Evolutionary conservation across 1,140 invertebrate species (phyloP), one percentile per base, ranked within the genome.

Genomic region (Drosophila persimilis): DNA sequence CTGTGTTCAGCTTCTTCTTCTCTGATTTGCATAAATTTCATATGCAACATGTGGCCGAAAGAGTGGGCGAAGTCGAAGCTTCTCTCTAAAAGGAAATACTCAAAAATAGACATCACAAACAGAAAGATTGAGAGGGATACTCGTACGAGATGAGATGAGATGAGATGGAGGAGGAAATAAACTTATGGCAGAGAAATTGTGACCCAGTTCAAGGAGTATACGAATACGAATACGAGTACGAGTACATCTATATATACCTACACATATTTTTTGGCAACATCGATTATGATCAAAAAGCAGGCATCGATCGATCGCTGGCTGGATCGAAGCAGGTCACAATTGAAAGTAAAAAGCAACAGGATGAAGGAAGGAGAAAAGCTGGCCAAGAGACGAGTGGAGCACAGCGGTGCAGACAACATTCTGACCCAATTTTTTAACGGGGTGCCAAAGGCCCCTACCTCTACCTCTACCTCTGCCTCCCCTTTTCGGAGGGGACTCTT

Each of bases 391-490:
- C 31, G 31, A 35, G 9, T 9, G 29, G 31, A 11, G 31, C 29
- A 31, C 9, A 20, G 51, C 64, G 46, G 62, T 47, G 61, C 47
- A 50, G 26, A 35, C 41, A 53, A 41, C 63, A 67, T 56, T 67
- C 63, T 83, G 83, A 88, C 83, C 83, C 74, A 86, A 88, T 88
- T 86, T 57, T 65, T 74, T 88, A 86, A 86, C 88, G 83, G 83
- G 83, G 83, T 86, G 83, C 83, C 83, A 86, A 86, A 86, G 83
- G 83, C 83, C 83, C 65, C 73, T 60, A 20, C 20, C 20, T 1
- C 24, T 24, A 24, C 24, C 24, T 26, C 24, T 26, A 26, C 52
- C 46, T 11, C 39, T 39, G 13, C 41, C 2, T 2, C 41, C 17
- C 43, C 11, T 9, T 4, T 11, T 3, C 35, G 35, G 35, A 13